phyloP scores from a whole-genome alignment of 2,888 invertebrate genomes.

The Didymodactylos carnosus region DNA sequence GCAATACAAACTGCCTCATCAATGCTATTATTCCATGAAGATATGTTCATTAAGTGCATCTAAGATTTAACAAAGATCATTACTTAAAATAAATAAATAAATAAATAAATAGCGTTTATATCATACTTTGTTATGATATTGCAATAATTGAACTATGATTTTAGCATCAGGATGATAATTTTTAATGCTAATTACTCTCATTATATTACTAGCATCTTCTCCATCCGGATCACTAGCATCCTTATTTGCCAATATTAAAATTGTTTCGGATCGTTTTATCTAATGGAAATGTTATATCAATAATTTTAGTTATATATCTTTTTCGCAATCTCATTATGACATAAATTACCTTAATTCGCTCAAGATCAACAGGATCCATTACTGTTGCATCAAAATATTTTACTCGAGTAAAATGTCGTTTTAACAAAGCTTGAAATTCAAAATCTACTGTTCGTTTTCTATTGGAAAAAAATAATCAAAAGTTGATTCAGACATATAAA shows the following conservation, averaged over 20 bases:
- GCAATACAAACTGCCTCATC: conserved; percentile 98
- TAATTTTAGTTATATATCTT: too few species aligned
- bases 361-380: conserved; percentile 99
- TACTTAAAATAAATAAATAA: not conserved
- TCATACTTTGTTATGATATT: conserved; percentile 93
- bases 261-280: conserved; percentile 76
- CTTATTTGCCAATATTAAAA: conserved; percentile 95
- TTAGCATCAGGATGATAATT: conserved; percentile 98
- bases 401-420: conserved; percentile 98
- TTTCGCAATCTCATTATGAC: not conserved
- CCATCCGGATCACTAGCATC: conserved; percentile 99
- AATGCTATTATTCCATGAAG: conserved; percentile 98
- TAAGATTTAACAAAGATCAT: too few species aligned
- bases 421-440: conserved; percentile 99
- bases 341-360: conserved; percentile 64
- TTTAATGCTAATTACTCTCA: conserved; percentile 99
- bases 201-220: conserved; percentile 99
- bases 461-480: too few species aligned
- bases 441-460: conserved; percentile 93
- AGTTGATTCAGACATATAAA: too few species aligned
- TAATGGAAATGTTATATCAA: conserved; percentile 18
- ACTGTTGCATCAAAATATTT: conserved; percentile 98
- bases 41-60: conserved; percentile 99
- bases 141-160: conserved; percentile 98
- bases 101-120: not conserved